Evolutionary conservation across 2,113 vertebrate species (phyloP), one percentile per base, ranked within the genome.

Genomic region (Aspidoscelis tigris): DNA sequence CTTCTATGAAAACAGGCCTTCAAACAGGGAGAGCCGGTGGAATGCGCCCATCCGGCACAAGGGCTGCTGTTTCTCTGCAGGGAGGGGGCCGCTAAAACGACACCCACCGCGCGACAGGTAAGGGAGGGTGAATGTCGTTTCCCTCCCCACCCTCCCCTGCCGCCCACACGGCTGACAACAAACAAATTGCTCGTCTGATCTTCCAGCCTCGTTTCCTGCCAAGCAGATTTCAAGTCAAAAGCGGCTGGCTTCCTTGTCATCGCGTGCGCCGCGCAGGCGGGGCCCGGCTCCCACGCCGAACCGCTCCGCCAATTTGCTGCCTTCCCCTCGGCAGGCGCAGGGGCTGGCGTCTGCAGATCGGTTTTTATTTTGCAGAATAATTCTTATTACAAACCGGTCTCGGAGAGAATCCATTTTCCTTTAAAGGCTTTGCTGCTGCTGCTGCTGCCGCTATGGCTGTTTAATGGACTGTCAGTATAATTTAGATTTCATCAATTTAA

Each of bases 401-500:
- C 92, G 92, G 3, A 88, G 93, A 85, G 88, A 96, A 96, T 93
- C 92, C 94, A 96, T 95, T 96, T 96, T 93, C 95, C 93, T 84
- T 93, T 92, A 93, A 86, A 39, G 88, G 92, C 89, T 91, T 95
- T 94, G 72, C 90, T 94, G 94, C 90, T 94, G 90, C 92, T 94
- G 91, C 95, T 95, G 74, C 91, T 94, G 94, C 91, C 94, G 95
- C 91, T 93, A 33, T 33, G 33, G 94, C 90, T 90, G 92, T 95
- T 96, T 96, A 96, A 96, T 96, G 95, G 95, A 95, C 95, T 95
- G 95, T 94, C 95, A 95, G 95, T 91, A 94, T 96, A 96, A 97
- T 95, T 96, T 95, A 96, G 94, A 96, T 95, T 96, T 96, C 94
- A 96, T 95, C 95, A 95, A 94, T 94, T 96, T 96, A 95, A 95